Conservation (phyloP, 2,888 invertebrate species). For the Clostera curtula region DNA sequence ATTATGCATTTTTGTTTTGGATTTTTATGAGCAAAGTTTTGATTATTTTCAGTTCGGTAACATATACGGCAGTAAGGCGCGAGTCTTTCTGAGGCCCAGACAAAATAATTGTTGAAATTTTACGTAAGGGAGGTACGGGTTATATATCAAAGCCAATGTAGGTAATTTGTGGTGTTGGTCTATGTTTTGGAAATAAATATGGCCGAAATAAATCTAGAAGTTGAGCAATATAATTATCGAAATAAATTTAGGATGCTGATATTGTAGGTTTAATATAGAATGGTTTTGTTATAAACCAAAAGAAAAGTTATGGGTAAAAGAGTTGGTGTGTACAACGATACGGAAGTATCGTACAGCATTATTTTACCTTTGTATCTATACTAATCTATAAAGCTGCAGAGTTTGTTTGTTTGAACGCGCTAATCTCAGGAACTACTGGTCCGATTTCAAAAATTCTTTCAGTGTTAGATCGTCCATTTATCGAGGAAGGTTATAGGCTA, state of each 20-base stretch:
- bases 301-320: too few relatives aligned
- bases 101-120: constrained; percentile 50
- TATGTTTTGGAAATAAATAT: constrained; percentile 11
- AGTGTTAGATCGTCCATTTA: too few relatives aligned
- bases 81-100: constrained; percentile 41
- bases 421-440: too few relatives aligned
- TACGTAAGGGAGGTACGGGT: constrained; percentile 25
- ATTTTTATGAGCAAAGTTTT: constrained; percentile 75
- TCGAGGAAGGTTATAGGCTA: too few relatives aligned
- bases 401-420: too few relatives aligned
- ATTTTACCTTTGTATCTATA: too few relatives aligned
- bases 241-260: background rate
- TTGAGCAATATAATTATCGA: constrained; percentile 5
- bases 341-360: too few relatives aligned
- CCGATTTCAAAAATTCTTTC: too few relatives aligned
- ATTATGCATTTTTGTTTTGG: constrained; percentile 76
- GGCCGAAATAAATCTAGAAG: constrained; percentile 10
- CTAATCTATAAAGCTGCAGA: too few relatives aligned
- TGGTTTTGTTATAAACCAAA: background rate
- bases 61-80: constrained; percentile 51
- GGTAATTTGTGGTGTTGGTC: constrained; percentile 37
- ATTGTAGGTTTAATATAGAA: background rate
- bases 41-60: constrained; percentile 72
- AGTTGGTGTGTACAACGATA: too few relatives aligned
- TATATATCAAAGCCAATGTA: constrained; percentile 40